phyloP scores from a whole-genome alignment of 2,888 invertebrate genomes.

The Laspeyria flexula region DNA sequence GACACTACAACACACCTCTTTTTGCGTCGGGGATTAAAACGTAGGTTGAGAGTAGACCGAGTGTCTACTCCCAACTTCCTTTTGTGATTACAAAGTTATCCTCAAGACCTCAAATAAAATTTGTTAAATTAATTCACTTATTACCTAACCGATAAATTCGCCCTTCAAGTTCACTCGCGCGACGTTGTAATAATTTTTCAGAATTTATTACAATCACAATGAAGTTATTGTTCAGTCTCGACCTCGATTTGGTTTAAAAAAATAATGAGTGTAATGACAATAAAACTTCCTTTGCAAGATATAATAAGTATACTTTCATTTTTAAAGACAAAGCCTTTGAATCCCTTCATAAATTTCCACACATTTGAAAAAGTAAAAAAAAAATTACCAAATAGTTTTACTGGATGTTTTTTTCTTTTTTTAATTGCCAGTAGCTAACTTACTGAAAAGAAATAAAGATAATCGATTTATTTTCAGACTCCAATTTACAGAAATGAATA shows the following conservation, averaged over 20 bases:
- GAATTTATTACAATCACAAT: constrained; percentile 38
- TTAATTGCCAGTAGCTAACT: no score
- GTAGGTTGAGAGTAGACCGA: no score
- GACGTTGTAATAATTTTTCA: constrained; percentile 20
- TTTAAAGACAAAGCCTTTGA: constrained; percentile 19
- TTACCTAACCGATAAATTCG: constrained; percentile 24
- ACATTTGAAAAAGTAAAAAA: no score
- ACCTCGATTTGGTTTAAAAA: constrained; percentile 35
- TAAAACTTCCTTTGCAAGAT: constrained; percentile 32
- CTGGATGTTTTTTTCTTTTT: no score
- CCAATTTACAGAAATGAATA: no score
- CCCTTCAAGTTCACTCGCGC: constrained; percentile 35
- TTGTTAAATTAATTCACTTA: constrained; percentile 27
- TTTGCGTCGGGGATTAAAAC: no score
- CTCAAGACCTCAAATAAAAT: constrained; percentile 6
- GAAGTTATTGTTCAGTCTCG: constrained; percentile 45
- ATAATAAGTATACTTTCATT: constrained; percentile 6
- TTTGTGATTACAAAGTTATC: not conserved
- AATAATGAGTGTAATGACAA: constrained; percentile 22
- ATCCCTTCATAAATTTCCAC: constrained; percentile 9
- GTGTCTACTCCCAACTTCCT: no score
- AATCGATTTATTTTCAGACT: no score
- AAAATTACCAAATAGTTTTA: no score
- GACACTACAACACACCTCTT: no score
- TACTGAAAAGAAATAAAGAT: no score